These are phyloP conservation scores for Mesocricetus auratus DNA, from an alignment of 2,113 vertebrate genomes.

Conservation along the genomic window DNA sequence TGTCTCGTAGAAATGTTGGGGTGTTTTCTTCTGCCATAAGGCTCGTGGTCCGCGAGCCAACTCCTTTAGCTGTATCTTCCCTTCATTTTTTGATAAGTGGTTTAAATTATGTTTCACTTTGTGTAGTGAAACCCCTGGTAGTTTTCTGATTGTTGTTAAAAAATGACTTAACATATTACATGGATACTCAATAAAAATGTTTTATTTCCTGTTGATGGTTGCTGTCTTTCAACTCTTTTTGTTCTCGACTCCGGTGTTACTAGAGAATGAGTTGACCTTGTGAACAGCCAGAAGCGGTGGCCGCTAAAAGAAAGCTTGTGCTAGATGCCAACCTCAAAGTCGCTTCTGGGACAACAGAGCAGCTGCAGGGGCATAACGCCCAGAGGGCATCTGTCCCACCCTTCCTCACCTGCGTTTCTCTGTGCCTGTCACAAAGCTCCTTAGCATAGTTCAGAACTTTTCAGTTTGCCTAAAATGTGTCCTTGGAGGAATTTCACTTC, in stretches of 20 bases:
- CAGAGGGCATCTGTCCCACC: background rate
- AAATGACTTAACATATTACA: constrained; percentile 97
- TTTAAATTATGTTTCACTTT: constrained; percentile 98
- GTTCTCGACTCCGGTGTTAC: background rate
- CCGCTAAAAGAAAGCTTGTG: background rate
- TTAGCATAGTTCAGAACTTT: background rate
- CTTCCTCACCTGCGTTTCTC: background rate
- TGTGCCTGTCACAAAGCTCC: background rate
- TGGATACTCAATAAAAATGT: constrained; percentile 99
- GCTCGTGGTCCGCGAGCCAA: constrained; percentile 93
- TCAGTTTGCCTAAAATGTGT: background rate
- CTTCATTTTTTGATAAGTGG: constrained; percentile 99
- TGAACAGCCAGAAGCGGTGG: background rate
- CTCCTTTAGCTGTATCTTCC: constrained; percentile 97
- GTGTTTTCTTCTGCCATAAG: constrained; percentile 97
- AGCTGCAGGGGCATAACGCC: background rate
- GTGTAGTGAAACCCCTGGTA: constrained; percentile 99
- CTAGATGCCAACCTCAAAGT: background rate
- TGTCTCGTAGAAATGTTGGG: constrained; percentile 97
- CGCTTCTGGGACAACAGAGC: background rate
- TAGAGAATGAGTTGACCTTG: background rate
- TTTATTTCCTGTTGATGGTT: constrained; percentile 99
- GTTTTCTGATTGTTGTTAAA: constrained; percentile 99
- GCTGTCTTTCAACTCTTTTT: constrained; percentile 82
- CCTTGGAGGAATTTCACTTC: background rate